phyloP scores from a whole-genome alignment of 2,888 invertebrate species.

The Pasiphila rectangulata region DNA sequence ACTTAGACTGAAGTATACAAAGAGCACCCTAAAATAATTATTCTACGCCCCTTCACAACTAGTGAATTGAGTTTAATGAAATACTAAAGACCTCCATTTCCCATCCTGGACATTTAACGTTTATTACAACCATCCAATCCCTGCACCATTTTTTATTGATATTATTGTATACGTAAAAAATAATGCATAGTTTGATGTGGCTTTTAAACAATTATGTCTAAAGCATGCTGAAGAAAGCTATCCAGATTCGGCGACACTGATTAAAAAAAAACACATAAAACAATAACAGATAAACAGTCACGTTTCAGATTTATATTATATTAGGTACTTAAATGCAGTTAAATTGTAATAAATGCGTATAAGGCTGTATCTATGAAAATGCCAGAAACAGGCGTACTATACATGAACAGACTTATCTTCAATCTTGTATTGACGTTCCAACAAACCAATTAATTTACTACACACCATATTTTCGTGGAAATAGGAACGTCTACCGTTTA shows the following conservation, averaged over 20 bases:
- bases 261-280: too few relatives aligned
- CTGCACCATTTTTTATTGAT: too few relatives aligned
- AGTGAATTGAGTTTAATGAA: neutral
- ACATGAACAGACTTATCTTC: neutral
- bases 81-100: slow-evolving; percentile 1
- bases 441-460: slow-evolving; percentile 18
- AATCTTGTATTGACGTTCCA: slow-evolving; percentile 20
- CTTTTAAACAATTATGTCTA: too few relatives aligned
- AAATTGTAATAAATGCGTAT: slow-evolving; percentile 16
- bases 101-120: too few relatives aligned
- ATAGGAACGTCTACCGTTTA: slow-evolving; percentile 35
- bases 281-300: too few relatives aligned
- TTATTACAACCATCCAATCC: too few relatives aligned
- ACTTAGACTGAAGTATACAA: slow-evolving; percentile 45
- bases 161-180: too few relatives aligned
- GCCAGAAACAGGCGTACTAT: neutral
- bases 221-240: too few relatives aligned
- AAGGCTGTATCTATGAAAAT: slow-evolving; percentile 16
- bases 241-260: too few relatives aligned
- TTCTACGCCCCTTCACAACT: slow-evolving; percentile 24
- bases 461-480: slow-evolving; percentile 21
- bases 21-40: slow-evolving; percentile 53
- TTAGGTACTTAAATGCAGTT: slow-evolving; percentile 26
- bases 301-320: too few relatives aligned
- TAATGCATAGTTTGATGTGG: too few relatives aligned